phyloP scores from a whole-genome alignment of 2,888 invertebrate species.

The Erebia epiphron region DNA sequence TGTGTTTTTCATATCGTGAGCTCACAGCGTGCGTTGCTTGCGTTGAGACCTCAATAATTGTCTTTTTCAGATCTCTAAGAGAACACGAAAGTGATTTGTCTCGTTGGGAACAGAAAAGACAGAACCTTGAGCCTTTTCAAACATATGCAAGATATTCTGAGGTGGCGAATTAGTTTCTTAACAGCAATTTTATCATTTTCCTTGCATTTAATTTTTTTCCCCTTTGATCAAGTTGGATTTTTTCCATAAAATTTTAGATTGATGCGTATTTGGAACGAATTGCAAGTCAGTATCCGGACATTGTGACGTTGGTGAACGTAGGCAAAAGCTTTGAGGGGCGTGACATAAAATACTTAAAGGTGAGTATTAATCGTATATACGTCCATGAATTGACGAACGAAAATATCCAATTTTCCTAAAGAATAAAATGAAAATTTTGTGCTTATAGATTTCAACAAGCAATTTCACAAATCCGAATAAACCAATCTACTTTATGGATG shows the following conservation, averaged over 20 bases:
- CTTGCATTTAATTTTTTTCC: neutral
- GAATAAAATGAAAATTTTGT: neutral
- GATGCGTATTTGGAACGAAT: conserved; percentile 76
- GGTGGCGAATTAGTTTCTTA: conserved; percentile 57
- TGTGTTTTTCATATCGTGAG: too few relatives aligned
- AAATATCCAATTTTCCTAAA: too few relatives aligned
- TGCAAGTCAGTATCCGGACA: conserved; percentile 70
- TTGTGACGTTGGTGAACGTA: conserved; percentile 78
- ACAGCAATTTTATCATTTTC: neutral
- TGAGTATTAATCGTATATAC: conserved; percentile 27
- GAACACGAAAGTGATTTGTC: conserved; percentile 43
- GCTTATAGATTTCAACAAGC: conserved; percentile 81
- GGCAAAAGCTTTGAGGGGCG: conserved; percentile 84
- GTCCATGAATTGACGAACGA: too few relatives aligned
- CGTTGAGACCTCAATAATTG: too few relatives aligned
- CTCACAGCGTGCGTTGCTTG: too few relatives aligned
- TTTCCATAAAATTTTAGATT: conserved; percentile 58
- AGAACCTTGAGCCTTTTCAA: conserved; percentile 71
- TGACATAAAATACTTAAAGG: conserved; percentile 82
- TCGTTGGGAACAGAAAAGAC: conserved; percentile 42
- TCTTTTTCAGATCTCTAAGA: conserved; percentile 45
- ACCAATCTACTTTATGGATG: conserved; percentile 80
- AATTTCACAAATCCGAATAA: conserved; percentile 63
- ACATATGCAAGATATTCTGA: conserved; percentile 81
- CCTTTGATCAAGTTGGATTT: neutral